Evolutionary conservation across 2,113 vertebrate genomes (phyloP).

Genomic region (Amazona guildingii): DNA sequence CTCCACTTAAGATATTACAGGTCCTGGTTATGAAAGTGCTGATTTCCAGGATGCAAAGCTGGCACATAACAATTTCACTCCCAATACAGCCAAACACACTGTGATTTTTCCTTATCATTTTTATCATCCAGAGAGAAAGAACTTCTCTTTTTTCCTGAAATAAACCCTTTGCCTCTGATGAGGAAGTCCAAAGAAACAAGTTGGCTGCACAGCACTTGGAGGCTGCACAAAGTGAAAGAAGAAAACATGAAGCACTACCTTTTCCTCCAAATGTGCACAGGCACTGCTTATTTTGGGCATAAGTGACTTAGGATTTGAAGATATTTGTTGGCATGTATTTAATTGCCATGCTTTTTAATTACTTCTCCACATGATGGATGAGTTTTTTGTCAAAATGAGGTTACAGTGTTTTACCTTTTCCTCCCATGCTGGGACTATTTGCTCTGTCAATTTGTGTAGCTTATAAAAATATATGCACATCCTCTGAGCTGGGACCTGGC

Average conservation of each 20-base stretch:
- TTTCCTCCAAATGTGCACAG: not conserved
- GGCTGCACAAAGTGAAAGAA: not conserved
- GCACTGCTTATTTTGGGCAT: not conserved
- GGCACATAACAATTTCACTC: not conserved
- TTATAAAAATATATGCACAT: constrained; percentile 23
- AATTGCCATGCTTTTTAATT: not conserved
- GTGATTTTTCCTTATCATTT: not conserved
- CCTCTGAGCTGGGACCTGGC: not conserved
- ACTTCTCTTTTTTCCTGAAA: not conserved
- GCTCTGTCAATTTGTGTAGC: not conserved
- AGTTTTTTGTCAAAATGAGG: constrained; percentile 34
- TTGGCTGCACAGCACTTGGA: not conserved
- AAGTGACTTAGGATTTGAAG: not conserved
- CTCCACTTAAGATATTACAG: not conserved
- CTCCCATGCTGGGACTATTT: constrained; percentile 17
- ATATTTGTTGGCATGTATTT: not conserved
- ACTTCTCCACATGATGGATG: not conserved
- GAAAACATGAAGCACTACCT: not conserved
- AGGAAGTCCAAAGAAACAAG: not conserved
- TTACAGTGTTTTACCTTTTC: constrained; percentile 50
- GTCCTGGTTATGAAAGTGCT: not conserved
- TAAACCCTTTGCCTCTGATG: not conserved
- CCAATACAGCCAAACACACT: not conserved
- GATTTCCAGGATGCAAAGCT: not conserved
- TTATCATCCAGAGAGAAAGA: not conserved